Evolutionary conservation across 2,113 vertebrate species (phyloP).

Genomic region (Heloderma charlesbogerti): DNA sequence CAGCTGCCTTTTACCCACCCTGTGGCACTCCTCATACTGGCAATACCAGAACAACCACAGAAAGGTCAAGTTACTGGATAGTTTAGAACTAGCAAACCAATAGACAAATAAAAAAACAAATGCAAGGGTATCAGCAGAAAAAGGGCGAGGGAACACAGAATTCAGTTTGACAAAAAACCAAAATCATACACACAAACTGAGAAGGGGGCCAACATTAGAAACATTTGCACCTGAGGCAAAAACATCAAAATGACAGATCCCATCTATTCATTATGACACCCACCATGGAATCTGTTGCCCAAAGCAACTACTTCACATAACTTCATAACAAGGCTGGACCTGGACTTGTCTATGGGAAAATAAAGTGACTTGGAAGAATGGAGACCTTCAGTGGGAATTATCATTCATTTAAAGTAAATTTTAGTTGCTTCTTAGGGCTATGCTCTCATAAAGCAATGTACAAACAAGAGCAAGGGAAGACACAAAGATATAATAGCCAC

Average conservation of each 20-base stretch:
- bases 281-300: not conserved
- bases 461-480: not conserved
- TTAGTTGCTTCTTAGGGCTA: not conserved
- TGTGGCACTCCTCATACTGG: not conserved
- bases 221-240: not conserved
- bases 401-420: not conserved
- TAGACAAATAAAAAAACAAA: not conserved
- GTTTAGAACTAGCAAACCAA: not conserved
- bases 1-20: not conserved
- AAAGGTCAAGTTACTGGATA: not conserved
- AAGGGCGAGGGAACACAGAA: not conserved
- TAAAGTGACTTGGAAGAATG: not conserved
- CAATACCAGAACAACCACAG: constrained; percentile 15
- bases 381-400: not conserved
- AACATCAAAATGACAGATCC: not conserved
- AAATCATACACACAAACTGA: not conserved
- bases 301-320: not conserved
- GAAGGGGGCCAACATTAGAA: not conserved
- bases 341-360: not conserved
- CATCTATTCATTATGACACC: not conserved
- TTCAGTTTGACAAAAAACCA: not conserved
- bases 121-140: not conserved
- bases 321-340: not conserved
- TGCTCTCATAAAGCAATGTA: not conserved
- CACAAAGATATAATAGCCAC: not conserved